Conservation (phyloP, 1,140 invertebrate species). For the Gryon sp. region DNA sequence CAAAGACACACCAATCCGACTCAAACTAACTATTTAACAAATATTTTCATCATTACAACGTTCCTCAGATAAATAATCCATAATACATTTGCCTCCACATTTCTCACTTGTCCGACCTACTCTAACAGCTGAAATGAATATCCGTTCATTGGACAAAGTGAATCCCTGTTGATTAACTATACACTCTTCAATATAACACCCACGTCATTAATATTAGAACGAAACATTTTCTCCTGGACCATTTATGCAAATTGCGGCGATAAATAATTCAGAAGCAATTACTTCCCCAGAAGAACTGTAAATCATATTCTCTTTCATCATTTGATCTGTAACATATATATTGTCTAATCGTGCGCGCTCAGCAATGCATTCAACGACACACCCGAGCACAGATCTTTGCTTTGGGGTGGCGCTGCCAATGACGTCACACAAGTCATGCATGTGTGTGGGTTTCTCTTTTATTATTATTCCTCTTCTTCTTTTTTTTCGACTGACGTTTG, state of each 20-base stretch:
- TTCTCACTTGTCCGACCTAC: too few species aligned
- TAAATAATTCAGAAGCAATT: background rate
- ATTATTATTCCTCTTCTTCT: conserved; percentile 9
- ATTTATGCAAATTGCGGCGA: background rate
- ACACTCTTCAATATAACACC: too few species aligned
- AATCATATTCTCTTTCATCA: background rate
- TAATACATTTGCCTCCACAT: too few species aligned
- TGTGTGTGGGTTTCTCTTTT: background rate
- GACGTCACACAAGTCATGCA: conserved; percentile 8
- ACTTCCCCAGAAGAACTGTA: background rate
- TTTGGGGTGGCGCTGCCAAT: conserved; percentile 4
- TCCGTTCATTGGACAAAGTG: too few species aligned
- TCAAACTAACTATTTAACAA: too few species aligned
- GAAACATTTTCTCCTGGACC: too few species aligned
- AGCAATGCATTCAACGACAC: background rate
- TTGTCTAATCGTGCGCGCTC: background rate
- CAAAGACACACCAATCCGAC: too few species aligned
- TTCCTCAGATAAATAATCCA: too few species aligned
- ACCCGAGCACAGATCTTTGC: conserved; percentile 6
- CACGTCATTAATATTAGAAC: too few species aligned
- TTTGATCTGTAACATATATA: background rate
- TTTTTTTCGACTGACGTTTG: conserved; percentile 36
- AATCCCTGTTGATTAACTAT: too few species aligned
- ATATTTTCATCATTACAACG: too few species aligned
- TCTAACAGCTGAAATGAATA: too few species aligned